Conservation (phyloP, 2,888 invertebrate species). For the Nomada flava region DNA sequence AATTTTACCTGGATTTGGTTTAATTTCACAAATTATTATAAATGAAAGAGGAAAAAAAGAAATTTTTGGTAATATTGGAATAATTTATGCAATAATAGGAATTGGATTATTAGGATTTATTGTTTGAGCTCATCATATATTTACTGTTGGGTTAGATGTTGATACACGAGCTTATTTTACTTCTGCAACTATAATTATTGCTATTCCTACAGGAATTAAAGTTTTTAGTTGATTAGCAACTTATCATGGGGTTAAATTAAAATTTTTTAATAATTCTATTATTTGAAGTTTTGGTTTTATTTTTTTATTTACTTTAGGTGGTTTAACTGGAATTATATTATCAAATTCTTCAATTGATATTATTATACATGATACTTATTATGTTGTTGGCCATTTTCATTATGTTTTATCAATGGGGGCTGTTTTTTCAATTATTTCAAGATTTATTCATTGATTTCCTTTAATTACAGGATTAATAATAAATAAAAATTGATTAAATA, state of each 20-base stretch:
- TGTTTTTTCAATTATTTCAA: constrained; percentile 36
- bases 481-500: constrained; percentile 29
- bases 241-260: constrained; percentile 84
- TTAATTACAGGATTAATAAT: constrained; percentile 23
- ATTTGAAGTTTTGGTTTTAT: constrained; percentile 80
- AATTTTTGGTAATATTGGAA: constrained; percentile 90
- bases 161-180: constrained; percentile 94
- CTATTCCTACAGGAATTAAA: constrained; percentile 93
- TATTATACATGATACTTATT: constrained; percentile 64
- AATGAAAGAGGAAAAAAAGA: constrained; percentile 91
- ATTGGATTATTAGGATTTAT: constrained; percentile 94
- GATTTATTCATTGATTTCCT: constrained; percentile 47
- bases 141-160: constrained; percentile 93
- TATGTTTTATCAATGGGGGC: constrained; percentile 52
- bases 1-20: constrained; percentile 94
- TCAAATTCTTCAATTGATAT: constrained; percentile 45
- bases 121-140: constrained; percentile 95
- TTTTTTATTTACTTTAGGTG: constrained; percentile 36
- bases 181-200: constrained; percentile 94
- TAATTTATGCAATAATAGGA: constrained; percentile 93
- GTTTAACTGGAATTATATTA: constrained; percentile 35
- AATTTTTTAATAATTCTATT: constrained; percentile 87
- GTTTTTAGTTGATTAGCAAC: constrained; percentile 86
- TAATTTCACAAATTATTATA: constrained; percentile 92
- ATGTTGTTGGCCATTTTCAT: constrained; percentile 56